Evolutionary conservation across 2,888 invertebrate genomes (phyloP), one percentile per base, ranked within the genome.

Genomic region (Microdon myrmicae): DNA sequence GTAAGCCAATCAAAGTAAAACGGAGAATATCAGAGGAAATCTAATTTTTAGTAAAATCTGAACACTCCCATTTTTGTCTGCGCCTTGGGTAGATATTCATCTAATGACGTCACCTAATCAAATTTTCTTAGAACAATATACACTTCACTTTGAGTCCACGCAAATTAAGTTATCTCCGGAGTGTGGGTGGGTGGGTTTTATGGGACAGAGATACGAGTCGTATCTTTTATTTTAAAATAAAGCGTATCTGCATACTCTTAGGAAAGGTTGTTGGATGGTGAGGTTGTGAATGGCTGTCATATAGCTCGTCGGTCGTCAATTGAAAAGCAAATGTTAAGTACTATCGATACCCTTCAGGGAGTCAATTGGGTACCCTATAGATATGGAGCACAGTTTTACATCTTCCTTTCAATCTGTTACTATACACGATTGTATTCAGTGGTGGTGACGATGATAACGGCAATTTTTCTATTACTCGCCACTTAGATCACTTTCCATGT

Each of bases 91-190:
- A 58, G 58, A 64, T 53, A 58, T 64, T 58, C 51, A 69, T 68
- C 67, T 69, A 71, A 71, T 71, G 70, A 71, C 71, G 70, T 72
- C 70, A 72, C 67, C 66, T 71, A 72, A 72, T 71, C 70, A 70
- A 71, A 72, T 71, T 71, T 70, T 31, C 60, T 48, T 66, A 14
- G 69, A 70, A 70, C 70, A 68, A 70, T 71, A 68, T 67, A 59
- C 59, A 66, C 44, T 60, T 60, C 60, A 66, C 67, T 68, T 67
- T 67, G 68, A 68, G 68, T 69, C 68, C 69, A 68, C 54, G 45
- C 53, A 68, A 69, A 69, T 68, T 68, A 60, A 68, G 67, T 69
- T 69, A 69, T 54, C 29, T 32, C 19, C 29, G 23, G n/a, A 10
- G n/a, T 2, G 10, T 12, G 13, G 17, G 39, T 7, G 12, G 5